Percentiles rank a stretch among this genome's conserved stretches.
Conservation (phyloP, 2,888 invertebrate species). For the Campopleginae sp. region DNA sequence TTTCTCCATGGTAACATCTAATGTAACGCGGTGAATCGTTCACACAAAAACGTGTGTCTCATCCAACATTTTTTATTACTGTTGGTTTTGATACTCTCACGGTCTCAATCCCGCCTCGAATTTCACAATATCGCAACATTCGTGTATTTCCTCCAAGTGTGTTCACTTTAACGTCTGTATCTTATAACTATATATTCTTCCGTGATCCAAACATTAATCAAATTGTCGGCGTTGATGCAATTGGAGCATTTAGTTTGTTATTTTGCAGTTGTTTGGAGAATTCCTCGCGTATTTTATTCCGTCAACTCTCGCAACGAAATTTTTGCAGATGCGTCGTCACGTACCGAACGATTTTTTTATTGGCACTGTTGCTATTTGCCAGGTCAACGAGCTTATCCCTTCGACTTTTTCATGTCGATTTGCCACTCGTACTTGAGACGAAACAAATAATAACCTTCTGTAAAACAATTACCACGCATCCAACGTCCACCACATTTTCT, state of each 20-base stretch:
- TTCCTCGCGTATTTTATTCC: background rate
- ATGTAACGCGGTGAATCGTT: constrained; percentile 15
- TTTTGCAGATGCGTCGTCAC: constrained; percentile 24
- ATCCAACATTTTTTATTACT: constrained; percentile 24
- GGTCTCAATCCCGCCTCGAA: background rate
- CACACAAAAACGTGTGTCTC: constrained; percentile 45
- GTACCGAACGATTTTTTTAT: constrained; percentile 14
- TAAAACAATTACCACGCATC: background rate
- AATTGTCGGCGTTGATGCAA: background rate
- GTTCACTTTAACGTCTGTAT: constrained; percentile 1
- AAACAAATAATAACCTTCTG: background rate
- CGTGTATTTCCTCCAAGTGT: background rate
- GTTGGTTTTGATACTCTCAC: constrained; percentile 3
- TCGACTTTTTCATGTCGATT: background rate
- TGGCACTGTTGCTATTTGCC: constrained; percentile 24
- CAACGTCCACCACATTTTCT: background rate
- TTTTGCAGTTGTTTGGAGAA: background rate
- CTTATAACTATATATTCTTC: background rate
- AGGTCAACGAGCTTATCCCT: constrained; percentile 43
- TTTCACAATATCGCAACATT: constrained; percentile 1
- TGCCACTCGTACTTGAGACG: background rate
- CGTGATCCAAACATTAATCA: background rate
- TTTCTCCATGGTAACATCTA: constrained; percentile 57
- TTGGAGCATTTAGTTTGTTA: background rate
- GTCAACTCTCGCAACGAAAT: background rate